Percentiles rank a stretch among this genome's conserved stretches.
phyloP scores from a whole-genome alignment of 2,113 vertebrate genomes.

The Noctilio leporinus region DNA sequence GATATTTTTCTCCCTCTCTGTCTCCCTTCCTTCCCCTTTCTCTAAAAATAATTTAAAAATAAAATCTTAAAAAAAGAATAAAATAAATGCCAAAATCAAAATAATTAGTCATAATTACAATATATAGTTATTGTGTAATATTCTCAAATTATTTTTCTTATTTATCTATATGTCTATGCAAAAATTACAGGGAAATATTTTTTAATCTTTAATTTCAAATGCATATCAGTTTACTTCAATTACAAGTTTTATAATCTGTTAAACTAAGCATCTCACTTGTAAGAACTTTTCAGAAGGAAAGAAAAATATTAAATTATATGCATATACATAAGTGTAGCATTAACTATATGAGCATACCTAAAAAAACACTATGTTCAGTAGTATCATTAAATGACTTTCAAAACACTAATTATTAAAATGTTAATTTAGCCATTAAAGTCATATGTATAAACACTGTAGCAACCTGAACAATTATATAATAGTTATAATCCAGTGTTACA shows the following conservation, averaged over 20 bases:
- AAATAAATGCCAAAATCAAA: not conserved
- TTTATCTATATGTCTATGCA: not conserved
- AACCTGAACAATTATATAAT: not conserved
- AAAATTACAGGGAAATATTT: not conserved
- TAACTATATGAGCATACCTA: not conserved
- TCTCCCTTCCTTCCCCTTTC: too few relatives aligned
- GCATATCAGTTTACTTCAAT: not conserved
- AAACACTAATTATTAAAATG: not conserved
- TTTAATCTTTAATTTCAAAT: not conserved
- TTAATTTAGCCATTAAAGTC: not conserved
- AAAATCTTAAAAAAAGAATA: too few relatives aligned
- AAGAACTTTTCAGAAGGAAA: not conserved
- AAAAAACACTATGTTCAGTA: not conserved
- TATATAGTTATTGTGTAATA: not conserved
- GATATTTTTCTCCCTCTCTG: too few relatives aligned
- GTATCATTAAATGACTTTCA: not conserved
- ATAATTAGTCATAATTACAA: not conserved
- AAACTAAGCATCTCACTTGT: not conserved
- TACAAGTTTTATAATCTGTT: not conserved
- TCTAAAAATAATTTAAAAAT: too few relatives aligned
- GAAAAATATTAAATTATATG: not conserved
- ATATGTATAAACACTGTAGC: not conserved
- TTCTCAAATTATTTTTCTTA: not conserved
- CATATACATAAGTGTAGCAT: not conserved
- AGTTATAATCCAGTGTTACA: not conserved